Base-by-base conservation (phyloP, 2,113 vertebrate genomes). In the Tor tambroides region DNA sequence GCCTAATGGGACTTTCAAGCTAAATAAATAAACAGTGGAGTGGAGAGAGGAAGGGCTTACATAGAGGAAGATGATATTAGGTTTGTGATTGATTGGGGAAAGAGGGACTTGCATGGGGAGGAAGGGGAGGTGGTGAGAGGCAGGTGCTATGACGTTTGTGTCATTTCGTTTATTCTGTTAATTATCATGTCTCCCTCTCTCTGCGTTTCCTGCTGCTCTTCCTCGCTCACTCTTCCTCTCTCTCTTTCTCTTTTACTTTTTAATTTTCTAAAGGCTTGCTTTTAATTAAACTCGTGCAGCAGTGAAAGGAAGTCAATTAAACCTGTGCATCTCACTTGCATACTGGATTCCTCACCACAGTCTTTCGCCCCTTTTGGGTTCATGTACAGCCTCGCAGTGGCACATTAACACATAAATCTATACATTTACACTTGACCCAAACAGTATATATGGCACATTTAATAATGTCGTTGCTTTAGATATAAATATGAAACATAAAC, bases 231-330 rank as follows among this genome's bases (percentile, higher is more conserved):
- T 77, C 79, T 61, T 38, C 88, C 89, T 93, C 89, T 71, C 88
- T 90, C 89, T 89, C 86, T 88, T 91, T 76, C 89, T 90, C 87
- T 89, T 88, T 91, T 90, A 92, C 87, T 86, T 93, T 92, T 94
- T 93, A 88, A 93, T 95, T 94, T 94, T 93, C 89, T 92, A 94
- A 94, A 93, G 92, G 92, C 93, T 90, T 90, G 89, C 90, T 93
- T 95, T 95, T 94, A 95, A 95, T 94, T 94, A 95, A 93, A 94
- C 88, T 91, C 89, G 88, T 89, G 90, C 90, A 91, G 90, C 90
- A 87, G 89, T 92, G 91, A 92, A 92, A 93, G 88, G 76, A 51
- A 91, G 90, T 92, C 91, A 93, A 92, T 93, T 92, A 93, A 93
- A 92, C 90, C 72, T 26, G 59, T 35, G 43, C 65, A 83, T 72